Conservation (phyloP, 2,113 vertebrate species). For the Melanerpes formicivorus region DNA sequence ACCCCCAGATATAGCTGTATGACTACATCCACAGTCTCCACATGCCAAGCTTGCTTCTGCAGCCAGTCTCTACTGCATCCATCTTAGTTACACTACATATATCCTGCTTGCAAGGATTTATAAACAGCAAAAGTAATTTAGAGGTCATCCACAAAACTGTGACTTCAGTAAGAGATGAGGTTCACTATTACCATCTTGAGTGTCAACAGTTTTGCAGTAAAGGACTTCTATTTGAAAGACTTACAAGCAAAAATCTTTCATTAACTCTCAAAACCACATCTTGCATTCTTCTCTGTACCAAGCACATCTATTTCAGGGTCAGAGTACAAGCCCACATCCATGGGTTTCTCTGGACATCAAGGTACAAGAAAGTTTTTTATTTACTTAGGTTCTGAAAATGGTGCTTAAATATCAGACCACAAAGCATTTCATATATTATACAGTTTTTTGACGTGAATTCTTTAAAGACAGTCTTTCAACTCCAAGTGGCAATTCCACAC, state of each 20-base stretch:
- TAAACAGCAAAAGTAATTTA: background rate
- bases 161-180: background rate
- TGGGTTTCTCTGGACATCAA: accelerated
- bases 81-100: background rate
- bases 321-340: background rate
- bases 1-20: background rate
- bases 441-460: background rate
- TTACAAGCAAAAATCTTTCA: background rate
- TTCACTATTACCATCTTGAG: background rate
- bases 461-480: background rate
- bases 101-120: background rate
- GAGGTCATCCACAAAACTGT: background rate
- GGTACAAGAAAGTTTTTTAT: background rate
- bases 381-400: background rate
- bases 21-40: background rate
- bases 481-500: background rate
- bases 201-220: background rate
- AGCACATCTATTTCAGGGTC: background rate
- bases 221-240: background rate
- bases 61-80: background rate
- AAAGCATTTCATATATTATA: accelerated
- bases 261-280: background rate
- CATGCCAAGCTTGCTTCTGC: background rate
- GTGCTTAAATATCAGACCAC: background rate
- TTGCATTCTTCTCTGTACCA: background rate